phyloP scores from a whole-genome alignment of 2,113 vertebrate genomes.

The Rhinolophus ferrumequinum region DNA sequence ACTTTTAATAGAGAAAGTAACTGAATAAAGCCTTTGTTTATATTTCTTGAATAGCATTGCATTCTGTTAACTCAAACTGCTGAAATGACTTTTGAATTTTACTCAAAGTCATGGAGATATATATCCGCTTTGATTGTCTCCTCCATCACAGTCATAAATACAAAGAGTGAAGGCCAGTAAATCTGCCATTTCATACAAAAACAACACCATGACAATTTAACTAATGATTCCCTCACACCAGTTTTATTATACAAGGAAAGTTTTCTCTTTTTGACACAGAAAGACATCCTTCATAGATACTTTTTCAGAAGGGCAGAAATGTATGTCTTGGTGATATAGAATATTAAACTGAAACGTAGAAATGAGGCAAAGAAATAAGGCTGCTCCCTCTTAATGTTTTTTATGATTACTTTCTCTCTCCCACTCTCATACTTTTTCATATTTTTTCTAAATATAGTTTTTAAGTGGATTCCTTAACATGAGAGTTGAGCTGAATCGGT shows the following conservation, averaged over 20 bases:
- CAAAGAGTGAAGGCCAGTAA: conserved; percentile 71
- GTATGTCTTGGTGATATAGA: conserved; percentile 58
- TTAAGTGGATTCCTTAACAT: neutral
- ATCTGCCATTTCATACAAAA: conserved; percentile 83
- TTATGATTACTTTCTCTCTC: neutral
- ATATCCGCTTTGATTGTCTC: conserved; percentile 79
- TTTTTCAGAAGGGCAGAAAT: conserved; percentile 64
- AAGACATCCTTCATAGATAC: conserved; percentile 59
- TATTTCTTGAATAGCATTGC: conserved; percentile 67
- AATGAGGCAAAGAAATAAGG: conserved; percentile 14
- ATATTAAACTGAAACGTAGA: conserved; percentile 55
- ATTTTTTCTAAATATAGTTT: conserved; percentile 11
- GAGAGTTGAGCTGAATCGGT: neutral
- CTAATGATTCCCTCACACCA: conserved; percentile 75
- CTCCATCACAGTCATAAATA: conserved; percentile 82
- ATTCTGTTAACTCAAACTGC: conserved; percentile 75
- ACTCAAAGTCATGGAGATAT: conserved; percentile 79
- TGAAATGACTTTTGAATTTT: conserved; percentile 78
- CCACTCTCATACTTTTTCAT: neutral
- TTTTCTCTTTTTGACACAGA: conserved; percentile 74
- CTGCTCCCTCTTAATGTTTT: neutral
- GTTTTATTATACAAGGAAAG: conserved; percentile 77
- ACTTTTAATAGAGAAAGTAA: conserved; percentile 56
- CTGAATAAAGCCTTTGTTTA: conserved; percentile 67
- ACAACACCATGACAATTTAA: conserved; percentile 76